Conservation (phyloP, 2,888 invertebrate genomes). For the Ferrisia virgata region DNA sequence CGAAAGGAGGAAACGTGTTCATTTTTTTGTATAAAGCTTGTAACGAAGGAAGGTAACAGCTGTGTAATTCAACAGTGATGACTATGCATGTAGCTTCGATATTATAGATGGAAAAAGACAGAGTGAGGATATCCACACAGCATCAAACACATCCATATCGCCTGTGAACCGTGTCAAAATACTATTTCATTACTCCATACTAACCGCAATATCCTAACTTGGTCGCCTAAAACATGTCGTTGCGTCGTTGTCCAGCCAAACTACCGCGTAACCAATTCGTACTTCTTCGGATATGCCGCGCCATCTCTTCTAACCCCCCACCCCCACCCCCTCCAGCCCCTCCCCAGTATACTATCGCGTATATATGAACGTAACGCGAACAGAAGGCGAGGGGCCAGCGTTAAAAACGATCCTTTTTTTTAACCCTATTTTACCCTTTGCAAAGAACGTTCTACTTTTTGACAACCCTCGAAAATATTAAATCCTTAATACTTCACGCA, state of each 20-base stretch:
- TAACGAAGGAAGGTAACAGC: constrained; percentile 42
- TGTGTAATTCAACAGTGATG: constrained; percentile 39
- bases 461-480: constrained; percentile 27
- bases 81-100: constrained; percentile 39
- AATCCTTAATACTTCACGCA: constrained; percentile 17
- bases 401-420: constrained; percentile 22
- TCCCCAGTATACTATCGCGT: not conserved
- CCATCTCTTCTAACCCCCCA: not conserved
- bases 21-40: constrained; percentile 32
- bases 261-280: constrained; percentile 27
- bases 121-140: not conserved
- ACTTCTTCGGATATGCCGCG: not conserved
- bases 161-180: constrained; percentile 11
- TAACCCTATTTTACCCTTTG: constrained; percentile 1
- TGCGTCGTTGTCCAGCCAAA: constrained; percentile 21
- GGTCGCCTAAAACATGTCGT: constrained; percentile 16
- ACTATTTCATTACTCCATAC: constrained; percentile 32
- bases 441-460: not conserved
- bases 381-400: not conserved
- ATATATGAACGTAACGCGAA: too few relatives aligned
- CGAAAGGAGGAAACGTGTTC: constrained; percentile 30
- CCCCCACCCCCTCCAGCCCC: not conserved
- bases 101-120: constrained; percentile 21
- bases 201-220: constrained; percentile 31
- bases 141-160: not conserved